These are phyloP conservation scores for Borostomias antarcticus DNA, from an alignment of 2,797 vertebrate species.

Conservation along the genomic window DNA sequence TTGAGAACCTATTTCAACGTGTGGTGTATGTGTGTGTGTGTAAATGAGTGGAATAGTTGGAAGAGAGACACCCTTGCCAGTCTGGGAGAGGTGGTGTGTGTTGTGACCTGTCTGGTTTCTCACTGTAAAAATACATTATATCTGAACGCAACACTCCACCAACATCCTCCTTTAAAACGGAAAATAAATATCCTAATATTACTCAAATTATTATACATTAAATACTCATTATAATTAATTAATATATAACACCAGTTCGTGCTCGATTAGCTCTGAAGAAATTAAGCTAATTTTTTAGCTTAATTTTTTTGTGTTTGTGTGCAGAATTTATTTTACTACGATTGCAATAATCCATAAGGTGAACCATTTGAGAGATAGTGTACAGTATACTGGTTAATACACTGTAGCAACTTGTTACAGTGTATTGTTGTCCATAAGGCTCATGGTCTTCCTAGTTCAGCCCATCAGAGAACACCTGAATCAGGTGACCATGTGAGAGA, in stretches of 20 bases:
- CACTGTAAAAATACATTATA: slow-evolving; percentile 40
- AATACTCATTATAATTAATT: too few relatives aligned
- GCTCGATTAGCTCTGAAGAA: too few relatives aligned
- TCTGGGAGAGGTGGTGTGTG: neutral
- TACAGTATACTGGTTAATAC: neutral
- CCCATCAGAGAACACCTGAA: neutral
- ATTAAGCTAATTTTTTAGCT: too few relatives aligned
- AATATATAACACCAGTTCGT: too few relatives aligned
- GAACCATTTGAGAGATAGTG: neutral
- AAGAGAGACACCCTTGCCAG: neutral
- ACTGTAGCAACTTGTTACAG: neutral
- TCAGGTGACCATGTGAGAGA: neutral
- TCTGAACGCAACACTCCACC: slow-evolving; percentile 9
- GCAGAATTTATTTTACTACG: too few relatives aligned
- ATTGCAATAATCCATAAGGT: neutral
- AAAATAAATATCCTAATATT: slow-evolving; percentile 31
- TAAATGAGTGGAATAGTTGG: neutral
- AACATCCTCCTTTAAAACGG: slow-evolving; percentile 26
- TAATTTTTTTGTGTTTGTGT: too few relatives aligned
- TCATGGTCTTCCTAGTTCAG: neutral
- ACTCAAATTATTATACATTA: slow-evolving; percentile 6
- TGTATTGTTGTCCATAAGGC: neutral
- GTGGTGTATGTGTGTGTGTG: neutral
- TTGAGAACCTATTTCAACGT: slow-evolving; percentile 37
- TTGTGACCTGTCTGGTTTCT: slow-evolving; percentile 19